These are phyloP conservation scores for Hirudinaria manillensis DNA, from an alignment of 2,888 invertebrate genomes.

Conservation along the genomic window DNA sequence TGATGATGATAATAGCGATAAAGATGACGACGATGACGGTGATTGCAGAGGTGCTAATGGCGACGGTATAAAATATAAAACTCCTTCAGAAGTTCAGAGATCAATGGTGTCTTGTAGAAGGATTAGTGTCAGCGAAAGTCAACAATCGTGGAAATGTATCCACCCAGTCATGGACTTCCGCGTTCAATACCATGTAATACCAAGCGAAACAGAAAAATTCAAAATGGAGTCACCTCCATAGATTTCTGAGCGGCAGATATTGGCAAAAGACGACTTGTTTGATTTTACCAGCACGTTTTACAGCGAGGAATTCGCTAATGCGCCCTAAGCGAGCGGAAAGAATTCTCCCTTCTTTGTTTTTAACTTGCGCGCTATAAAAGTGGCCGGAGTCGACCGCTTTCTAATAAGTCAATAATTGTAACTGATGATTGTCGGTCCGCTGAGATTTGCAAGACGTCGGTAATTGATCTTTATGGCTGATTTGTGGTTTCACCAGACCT, in stretches of 20 bases:
- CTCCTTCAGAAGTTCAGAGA: background rate
- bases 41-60: conserved; percentile 3
- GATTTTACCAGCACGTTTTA: no score
- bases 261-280: no score
- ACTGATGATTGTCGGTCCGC: background rate
- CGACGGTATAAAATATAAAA: background rate
- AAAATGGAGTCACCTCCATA: no score
- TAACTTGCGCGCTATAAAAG: background rate
- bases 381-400: background rate
- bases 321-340: no score
- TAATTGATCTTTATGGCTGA: conserved; percentile 16
- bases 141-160: background rate
- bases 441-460: conserved; percentile 2
- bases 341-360: no score
- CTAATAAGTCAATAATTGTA: conserved; percentile 9
- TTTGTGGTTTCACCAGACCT: conserved; percentile 6
- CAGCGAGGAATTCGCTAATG: no score
- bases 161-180: no score
- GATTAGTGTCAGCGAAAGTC: conserved; percentile 1
- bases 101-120: background rate
- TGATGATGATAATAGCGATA: background rate
- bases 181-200: no score
- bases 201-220: no score
- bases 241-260: no score
- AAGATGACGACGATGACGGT: background rate